Conservation (phyloP, 2,888 invertebrate species). For the Dicyrtomina minuta region DNA sequence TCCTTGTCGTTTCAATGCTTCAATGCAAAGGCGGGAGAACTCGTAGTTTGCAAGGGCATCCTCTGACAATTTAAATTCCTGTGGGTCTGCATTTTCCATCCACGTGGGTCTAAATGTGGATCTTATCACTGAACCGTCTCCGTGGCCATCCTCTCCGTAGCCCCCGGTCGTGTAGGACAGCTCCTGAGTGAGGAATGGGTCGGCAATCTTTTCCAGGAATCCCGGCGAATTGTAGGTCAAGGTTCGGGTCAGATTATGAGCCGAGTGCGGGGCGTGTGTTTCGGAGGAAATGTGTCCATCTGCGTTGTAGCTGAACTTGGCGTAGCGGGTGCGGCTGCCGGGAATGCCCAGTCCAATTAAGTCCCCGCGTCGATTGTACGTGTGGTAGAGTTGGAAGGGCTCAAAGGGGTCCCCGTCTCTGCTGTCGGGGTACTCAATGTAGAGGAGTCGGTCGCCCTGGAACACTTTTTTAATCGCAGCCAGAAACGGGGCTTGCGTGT, state of each 20-base stretch:
- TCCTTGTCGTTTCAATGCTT: background rate
- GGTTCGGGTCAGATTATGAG: constrained; percentile 18
- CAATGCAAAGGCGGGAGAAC: background rate
- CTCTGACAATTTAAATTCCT: background rate
- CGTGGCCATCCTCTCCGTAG: constrained; percentile 49
- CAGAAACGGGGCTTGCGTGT: too few species aligned
- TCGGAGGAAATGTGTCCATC: constrained; percentile 13
- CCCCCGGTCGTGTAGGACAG: constrained; percentile 42
- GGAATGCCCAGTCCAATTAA: background rate
- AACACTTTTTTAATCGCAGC: background rate
- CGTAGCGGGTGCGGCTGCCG: background rate
- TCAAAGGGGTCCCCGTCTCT: too few species aligned
- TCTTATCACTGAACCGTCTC: constrained; percentile 38
- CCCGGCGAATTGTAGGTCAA: constrained; percentile 43
- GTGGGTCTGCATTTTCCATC: constrained; percentile 19
- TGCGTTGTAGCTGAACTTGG: background rate
- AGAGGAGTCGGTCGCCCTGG: background rate
- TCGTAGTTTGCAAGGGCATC: background rate
- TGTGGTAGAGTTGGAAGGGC: background rate
- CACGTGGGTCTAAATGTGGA: constrained; percentile 42
- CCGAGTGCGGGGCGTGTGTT: constrained; percentile 28
- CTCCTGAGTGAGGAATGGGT: constrained; percentile 39
- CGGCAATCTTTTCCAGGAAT: constrained; percentile 37
- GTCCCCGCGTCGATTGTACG: constrained; percentile 15
- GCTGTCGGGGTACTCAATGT: background rate